phyloP scores from a whole-genome alignment of 2,113 vertebrate species.

The Amphiprion ocellaris region DNA sequence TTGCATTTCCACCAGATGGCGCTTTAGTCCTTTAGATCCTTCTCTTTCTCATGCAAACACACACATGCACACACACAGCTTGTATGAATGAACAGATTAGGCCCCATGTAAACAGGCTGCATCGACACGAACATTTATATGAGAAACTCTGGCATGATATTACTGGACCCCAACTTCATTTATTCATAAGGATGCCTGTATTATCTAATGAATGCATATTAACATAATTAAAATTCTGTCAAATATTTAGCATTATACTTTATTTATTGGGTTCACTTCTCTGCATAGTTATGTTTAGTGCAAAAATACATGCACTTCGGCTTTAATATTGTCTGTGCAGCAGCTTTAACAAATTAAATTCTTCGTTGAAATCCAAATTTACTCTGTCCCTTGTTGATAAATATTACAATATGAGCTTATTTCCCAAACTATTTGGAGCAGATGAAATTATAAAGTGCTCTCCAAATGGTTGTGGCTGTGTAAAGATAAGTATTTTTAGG shows the following conservation, averaged over 20 bases:
- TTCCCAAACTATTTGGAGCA: neutral
- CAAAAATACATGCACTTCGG: conserved; percentile 27
- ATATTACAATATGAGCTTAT: conserved; percentile 4
- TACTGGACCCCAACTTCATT: conserved; percentile 60
- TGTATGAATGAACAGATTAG: conserved; percentile 66
- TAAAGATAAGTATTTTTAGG: neutral
- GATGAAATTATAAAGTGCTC: conserved; percentile 1
- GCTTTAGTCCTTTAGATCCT: conserved; percentile 80
- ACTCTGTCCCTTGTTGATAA: conserved; percentile 10
- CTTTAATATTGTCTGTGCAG: conserved; percentile 29
- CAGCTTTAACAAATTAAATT: conserved; percentile 34
- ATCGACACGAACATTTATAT: conserved; percentile 50
- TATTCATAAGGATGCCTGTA: conserved; percentile 64
- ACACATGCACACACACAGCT: conserved; percentile 29
- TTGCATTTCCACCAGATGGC: conserved; percentile 82
- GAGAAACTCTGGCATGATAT: conserved; percentile 44
- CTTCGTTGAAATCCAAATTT: conserved; percentile 27
- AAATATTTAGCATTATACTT: conserved; percentile 71
- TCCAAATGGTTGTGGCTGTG: neutral
- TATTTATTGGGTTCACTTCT: conserved; percentile 56
- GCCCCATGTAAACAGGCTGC: conserved; percentile 58
- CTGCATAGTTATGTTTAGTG: conserved; percentile 28
- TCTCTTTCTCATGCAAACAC: conserved; percentile 8
- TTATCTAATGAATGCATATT: conserved; percentile 62
- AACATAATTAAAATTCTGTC: conserved; percentile 68